Evolutionary conservation across 2,888 invertebrate species (phyloP).

Genomic region (Callosobruchus maculatus): DNA sequence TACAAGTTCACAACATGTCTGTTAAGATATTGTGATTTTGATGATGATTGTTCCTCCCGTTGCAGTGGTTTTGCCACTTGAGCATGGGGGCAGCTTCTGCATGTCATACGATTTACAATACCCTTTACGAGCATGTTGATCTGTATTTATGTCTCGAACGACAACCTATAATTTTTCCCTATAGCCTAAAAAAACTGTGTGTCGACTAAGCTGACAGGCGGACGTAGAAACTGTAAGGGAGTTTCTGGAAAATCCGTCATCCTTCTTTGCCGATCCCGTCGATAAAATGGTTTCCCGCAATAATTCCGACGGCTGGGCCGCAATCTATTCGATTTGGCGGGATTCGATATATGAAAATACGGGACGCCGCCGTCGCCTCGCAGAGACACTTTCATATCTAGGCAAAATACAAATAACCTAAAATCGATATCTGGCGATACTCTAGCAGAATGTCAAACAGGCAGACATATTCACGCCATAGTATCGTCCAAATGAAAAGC

Average conservation of each 20-base stretch:
- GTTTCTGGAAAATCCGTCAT: background rate
- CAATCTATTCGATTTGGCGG: background rate
- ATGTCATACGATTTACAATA: background rate
- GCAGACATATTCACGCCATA: background rate
- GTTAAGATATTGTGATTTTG: too few relatives aligned
- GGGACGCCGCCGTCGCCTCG: background rate
- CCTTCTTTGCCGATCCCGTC: background rate
- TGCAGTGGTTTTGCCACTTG: too few relatives aligned
- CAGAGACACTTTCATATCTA: background rate
- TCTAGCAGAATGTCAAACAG: background rate
- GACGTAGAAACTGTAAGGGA: background rate
- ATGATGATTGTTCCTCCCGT: too few relatives aligned
- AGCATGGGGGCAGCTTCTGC: too few relatives aligned
- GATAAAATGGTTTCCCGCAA: background rate
- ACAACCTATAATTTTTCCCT: background rate
- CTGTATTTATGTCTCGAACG: background rate
- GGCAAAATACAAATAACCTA: background rate
- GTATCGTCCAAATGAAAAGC: too few relatives aligned
- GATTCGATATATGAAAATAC: background rate
- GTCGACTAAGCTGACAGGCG: background rate
- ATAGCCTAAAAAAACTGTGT: background rate
- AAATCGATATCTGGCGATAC: background rate
- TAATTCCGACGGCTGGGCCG: background rate
- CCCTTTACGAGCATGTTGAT: background rate
- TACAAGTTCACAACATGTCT: too few relatives aligned